Conservation (phyloP, 2,888 invertebrate species). For the Lampropteryx suffumata region DNA sequence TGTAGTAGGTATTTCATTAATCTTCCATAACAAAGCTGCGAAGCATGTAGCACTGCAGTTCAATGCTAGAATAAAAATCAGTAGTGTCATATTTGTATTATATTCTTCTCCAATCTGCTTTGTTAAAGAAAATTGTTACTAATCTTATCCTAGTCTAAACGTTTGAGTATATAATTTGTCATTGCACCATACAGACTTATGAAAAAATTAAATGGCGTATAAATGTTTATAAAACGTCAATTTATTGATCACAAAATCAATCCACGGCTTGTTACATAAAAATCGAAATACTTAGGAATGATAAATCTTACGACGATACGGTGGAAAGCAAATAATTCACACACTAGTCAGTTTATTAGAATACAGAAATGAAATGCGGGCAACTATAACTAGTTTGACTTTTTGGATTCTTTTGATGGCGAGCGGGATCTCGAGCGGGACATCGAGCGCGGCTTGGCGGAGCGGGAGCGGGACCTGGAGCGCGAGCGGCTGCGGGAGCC, state of each 20-base stretch:
- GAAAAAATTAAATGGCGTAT: constrained; percentile 1
- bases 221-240: constrained; percentile 40
- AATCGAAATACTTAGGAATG: constrained; percentile 65
- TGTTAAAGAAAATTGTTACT: no score
- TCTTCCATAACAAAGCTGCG: no score
- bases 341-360: constrained; percentile 32
- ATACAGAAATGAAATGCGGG: constrained; percentile 32
- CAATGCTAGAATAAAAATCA: no score
- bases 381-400: constrained; percentile 60
- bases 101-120: no score
- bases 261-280: constrained; percentile 55
- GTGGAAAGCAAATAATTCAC: constrained; percentile 39
- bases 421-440: constrained; percentile 77
- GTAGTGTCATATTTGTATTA: no score
- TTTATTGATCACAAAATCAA: constrained; percentile 65
- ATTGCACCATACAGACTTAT: no score
- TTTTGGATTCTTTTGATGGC: constrained; percentile 77
- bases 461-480: constrained; percentile 78
- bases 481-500: constrained; percentile 76
- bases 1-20: no score
- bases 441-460: constrained; percentile 71
- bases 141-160: no score
- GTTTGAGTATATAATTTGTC: no score
- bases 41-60: no score
- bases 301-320: constrained; percentile 47